These are phyloP conservation scores for Choristoneura fumiferana DNA, from an alignment of 1,140 invertebrate species.

Conservation along the genomic window DNA sequence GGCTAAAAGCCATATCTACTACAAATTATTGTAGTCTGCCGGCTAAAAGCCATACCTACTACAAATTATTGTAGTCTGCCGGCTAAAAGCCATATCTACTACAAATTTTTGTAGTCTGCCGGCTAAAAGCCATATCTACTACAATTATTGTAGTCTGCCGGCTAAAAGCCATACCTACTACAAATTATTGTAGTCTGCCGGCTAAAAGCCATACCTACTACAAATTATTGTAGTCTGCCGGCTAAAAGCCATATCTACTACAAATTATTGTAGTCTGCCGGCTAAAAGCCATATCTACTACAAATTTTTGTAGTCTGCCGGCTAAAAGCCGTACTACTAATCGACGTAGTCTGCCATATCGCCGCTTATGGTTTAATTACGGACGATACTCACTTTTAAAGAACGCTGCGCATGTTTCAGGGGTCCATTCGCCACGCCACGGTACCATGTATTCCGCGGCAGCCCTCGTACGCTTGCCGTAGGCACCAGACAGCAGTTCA, in stretches of 20 bases:
- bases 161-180: too few relatives aligned
- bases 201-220: not conserved
- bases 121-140: too few relatives aligned
- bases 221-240: not conserved
- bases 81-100: not conserved
- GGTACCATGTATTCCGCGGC: slow-evolving; percentile 19
- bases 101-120: not conserved
- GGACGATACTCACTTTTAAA: slow-evolving; percentile 8
- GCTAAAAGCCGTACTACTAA: not conserved
- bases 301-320: not conserved
- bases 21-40: not conserved
- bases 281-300: not conserved
- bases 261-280: not conserved
- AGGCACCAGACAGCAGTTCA: slow-evolving; percentile 12
- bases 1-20: not conserved
- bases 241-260: not conserved
- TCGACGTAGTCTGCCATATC: not conserved
- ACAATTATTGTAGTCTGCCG: too few relatives aligned
- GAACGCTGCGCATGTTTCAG: slow-evolving; percentile 15
- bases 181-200: not conserved
- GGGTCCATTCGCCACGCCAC: slow-evolving; percentile 24
- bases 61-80: not conserved
- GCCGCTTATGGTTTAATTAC: not conserved
- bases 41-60: not conserved
- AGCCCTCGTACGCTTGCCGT: slow-evolving; percentile 17